Conservation (phyloP, 2,113 vertebrate species). For the Odobenus rosmarus region DNA sequence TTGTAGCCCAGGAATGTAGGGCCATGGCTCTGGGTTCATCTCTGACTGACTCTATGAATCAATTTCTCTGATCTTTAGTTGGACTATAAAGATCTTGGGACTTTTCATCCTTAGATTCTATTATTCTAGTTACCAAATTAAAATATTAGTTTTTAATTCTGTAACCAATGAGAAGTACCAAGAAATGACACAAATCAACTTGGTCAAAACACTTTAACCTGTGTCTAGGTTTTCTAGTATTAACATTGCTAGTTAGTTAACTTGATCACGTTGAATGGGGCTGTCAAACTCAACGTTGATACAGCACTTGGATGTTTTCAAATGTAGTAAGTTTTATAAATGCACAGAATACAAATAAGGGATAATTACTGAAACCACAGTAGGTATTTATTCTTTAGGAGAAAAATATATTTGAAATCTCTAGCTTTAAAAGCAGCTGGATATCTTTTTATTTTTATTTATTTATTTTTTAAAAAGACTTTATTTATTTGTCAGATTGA, state of each 20-base stretch:
- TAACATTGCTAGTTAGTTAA: background rate
- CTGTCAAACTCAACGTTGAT: background rate
- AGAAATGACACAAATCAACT: background rate
- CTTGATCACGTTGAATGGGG: background rate
- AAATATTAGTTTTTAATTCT: background rate
- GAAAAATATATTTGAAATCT: background rate
- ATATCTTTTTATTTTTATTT: background rate
- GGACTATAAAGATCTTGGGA: background rate
- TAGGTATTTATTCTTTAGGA: background rate
- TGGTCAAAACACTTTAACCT: background rate
- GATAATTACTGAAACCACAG: background rate
- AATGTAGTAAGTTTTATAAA: background rate
- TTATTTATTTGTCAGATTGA: background rate
- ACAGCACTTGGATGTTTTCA: background rate
- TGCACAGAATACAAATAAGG: background rate
- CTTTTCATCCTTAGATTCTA: background rate
- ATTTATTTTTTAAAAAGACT: background rate
- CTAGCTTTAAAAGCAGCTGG: background rate
- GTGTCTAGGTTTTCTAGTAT: background rate
- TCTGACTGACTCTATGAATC: background rate
- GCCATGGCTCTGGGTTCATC: background rate
- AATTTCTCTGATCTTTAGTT: background rate
- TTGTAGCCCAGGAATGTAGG: background rate
- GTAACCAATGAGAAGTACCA: background rate
- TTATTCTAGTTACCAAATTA: conserved; percentile 3